Evolutionary conservation across 2,797 vertebrate genomes (phyloP).

Genomic region (Scyliorhinus canicula): DNA sequence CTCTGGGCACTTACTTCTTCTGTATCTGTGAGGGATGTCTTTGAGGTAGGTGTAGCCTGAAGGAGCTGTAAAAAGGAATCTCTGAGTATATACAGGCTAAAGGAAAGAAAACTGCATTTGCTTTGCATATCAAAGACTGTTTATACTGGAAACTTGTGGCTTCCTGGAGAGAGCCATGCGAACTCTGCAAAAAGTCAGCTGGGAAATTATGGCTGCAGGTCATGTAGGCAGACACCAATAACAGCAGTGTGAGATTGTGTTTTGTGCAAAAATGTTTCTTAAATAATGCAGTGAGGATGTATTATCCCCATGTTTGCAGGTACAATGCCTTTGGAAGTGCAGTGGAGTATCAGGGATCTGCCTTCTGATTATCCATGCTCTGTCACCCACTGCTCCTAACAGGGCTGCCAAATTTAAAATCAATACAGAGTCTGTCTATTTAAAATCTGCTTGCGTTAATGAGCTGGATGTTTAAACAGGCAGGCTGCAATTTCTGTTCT

Average conservation of each 20-base stretch:
- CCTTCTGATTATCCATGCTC: neutral
- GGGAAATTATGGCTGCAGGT: neutral
- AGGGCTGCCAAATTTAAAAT: constrained; percentile 16
- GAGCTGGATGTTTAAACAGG: neutral
- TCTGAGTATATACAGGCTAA: neutral
- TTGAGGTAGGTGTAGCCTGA: constrained; percentile 26
- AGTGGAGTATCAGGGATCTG: neutral
- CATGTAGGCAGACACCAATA: neutral
- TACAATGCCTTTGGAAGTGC: neutral
- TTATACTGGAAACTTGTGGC: neutral
- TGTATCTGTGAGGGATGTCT: neutral
- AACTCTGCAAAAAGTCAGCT: neutral
- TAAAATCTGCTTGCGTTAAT: neutral
- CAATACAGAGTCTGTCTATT: neutral
- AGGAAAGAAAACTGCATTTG: neutral
- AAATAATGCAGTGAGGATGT: neutral
- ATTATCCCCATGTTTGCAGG: neutral
- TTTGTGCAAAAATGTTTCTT: neutral
- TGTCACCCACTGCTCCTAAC: neutral
- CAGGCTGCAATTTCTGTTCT: neutral
- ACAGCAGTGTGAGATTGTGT: neutral
- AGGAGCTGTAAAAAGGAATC: neutral
- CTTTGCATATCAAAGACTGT: constrained; percentile 16
- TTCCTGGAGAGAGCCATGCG: neutral
- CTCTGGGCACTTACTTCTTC: neutral